Percentiles rank a stretch among this genome's conserved stretches.
These are phyloP conservation scores for Deilephila elpenor DNA, from an alignment of 2,888 invertebrate genomes.

Conservation along the genomic window DNA sequence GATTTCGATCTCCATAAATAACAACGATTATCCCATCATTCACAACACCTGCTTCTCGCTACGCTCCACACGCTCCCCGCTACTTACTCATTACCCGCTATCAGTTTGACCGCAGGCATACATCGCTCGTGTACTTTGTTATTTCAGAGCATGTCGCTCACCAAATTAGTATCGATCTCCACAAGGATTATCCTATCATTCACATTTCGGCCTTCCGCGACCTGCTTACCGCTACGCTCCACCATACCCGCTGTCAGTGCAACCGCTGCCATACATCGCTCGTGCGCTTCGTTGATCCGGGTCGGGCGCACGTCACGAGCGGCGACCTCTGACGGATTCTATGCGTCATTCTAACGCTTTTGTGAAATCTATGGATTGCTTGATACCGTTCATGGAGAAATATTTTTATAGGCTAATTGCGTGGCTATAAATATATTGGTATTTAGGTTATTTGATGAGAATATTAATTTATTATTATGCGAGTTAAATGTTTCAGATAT, in stretches of 20 bases:
- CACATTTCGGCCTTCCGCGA: background rate
- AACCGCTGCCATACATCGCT: constrained; percentile 14
- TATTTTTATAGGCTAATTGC: background rate
- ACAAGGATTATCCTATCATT: background rate
- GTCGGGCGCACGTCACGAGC: constrained; percentile 41
- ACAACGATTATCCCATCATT: background rate
- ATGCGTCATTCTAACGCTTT: constrained; percentile 29
- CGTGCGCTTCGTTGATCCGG: constrained; percentile 43
- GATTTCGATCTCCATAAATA: background rate
- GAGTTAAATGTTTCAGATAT: no score
- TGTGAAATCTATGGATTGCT: constrained; percentile 21
- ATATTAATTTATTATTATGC: no score
- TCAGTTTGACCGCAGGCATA: background rate
- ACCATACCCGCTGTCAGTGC: background rate
- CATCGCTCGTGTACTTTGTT: constrained; percentile 31
- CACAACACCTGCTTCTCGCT: background rate
- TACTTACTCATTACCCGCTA: background rate
- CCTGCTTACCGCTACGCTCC: background rate
- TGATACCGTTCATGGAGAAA: constrained; percentile 18
- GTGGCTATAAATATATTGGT: background rate
- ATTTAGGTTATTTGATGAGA: no score
- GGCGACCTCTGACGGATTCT: constrained; percentile 48
- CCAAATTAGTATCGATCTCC: background rate
- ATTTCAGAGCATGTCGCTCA: no score
- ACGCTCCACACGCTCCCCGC: background rate